Evolutionary conservation across 2,113 vertebrate genomes (phyloP), one percentile per base, ranked within the genome.

Genomic region (Alectura lathami): DNA sequence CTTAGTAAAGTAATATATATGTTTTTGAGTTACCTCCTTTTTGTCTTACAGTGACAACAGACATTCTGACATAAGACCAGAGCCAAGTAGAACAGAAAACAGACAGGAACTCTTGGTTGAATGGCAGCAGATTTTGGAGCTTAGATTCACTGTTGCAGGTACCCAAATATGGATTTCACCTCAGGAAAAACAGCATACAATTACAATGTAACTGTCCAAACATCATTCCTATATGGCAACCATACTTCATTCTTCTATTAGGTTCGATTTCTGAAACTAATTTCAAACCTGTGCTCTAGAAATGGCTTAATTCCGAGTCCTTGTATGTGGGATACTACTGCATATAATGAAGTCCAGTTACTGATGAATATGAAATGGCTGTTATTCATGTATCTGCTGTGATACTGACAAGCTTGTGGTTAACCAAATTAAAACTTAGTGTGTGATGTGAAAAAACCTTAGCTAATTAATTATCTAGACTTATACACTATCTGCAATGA

Each of bases 261-360:
- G 36, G 27, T 42, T 64, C 53, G 66, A 88, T 81, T 96, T 95
- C 72, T 86, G 93, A 93, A 88, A 88, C 57, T 70, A 80, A 21
- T 83, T 88, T 93, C 75, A 91, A 81, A 96, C 85, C 24, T 43
- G 30, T 81, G 17, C 27, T 70, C 56, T 67, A 51, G 38, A 95
- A 91, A 91, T 88, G 69, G 86, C 83, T 88, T 86, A 36, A 64
- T 83, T 95, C 47, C 89, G 91, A 88, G 23, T 89, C 59, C 54
- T 73, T 81, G 60, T 90, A 53, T 56, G n/a, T 57, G 77, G 50
- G 22, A 11, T 88, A 64, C 83, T 94, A 67, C 59, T 29, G 29
- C 88, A 88, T 70, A 81, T 56, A 91, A 83, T 74, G 91, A 69
- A 80, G 43, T 13, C 76, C 17, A 34, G 17, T 83, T 88, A 86